These are phyloP conservation scores for Geotria australis DNA, from an alignment of 2,797 vertebrate species.

Conservation along the genomic window DNA sequence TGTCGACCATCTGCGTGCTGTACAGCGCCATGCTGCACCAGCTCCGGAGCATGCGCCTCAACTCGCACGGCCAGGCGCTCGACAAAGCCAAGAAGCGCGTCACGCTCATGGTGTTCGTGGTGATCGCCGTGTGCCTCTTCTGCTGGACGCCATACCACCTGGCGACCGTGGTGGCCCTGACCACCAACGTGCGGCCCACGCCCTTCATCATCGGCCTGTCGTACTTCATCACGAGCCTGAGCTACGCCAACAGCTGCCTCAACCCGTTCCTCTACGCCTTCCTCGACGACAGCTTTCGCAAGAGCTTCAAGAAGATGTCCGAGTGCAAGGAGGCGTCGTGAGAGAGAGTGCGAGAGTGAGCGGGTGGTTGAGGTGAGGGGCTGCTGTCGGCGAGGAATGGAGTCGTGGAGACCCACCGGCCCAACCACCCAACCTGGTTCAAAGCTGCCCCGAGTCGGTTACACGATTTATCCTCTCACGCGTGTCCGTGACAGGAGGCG, in stretches of 20 bases:
- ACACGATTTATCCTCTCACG: too few species aligned
- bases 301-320: slow-evolving; percentile 11
- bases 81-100: slow-evolving; percentile 29
- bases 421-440: too few species aligned
- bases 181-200: slow-evolving; percentile 17
- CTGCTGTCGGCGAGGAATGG: too few species aligned
- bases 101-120: slow-evolving; percentile 17
- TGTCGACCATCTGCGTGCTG: slow-evolving; percentile 24
- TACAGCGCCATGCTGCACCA: slow-evolving; percentile 19
- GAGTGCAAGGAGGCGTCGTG: neutral
- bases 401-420: too few species aligned
- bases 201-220: slow-evolving; percentile 12
- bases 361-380: too few species aligned
- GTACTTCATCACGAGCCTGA: slow-evolving; percentile 20
- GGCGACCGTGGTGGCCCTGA: slow-evolving; percentile 17
- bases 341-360: too few species aligned
- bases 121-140: slow-evolving; percentile 21
- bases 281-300: slow-evolving; percentile 15
- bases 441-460: too few species aligned
- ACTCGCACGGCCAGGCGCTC: slow-evolving; percentile 18
- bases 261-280: slow-evolving; percentile 22
- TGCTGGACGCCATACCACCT: slow-evolving; percentile 33
- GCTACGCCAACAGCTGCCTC: slow-evolving; percentile 24
- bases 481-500: too few species aligned
- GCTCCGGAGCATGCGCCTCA: slow-evolving; percentile 14